phyloP scores from a whole-genome alignment of 2,888 invertebrate species.

The Cybosia mesomella region DNA sequence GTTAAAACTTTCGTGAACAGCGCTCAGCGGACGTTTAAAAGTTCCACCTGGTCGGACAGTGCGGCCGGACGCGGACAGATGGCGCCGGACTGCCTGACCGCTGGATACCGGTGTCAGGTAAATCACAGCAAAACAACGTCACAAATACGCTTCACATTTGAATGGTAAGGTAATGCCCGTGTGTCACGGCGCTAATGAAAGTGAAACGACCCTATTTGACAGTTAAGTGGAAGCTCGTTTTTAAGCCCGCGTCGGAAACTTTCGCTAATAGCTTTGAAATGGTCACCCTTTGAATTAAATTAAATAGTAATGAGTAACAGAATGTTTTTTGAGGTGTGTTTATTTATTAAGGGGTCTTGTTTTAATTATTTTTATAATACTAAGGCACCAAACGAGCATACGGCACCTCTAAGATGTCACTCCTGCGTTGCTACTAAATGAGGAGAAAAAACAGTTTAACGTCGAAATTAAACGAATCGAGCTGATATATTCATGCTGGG shows the following conservation, averaged over 20 bases:
- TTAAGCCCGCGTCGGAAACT: slow-evolving; percentile 37
- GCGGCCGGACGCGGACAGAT: slow-evolving; percentile 25
- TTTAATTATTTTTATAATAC: not conserved
- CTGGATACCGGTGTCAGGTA: slow-evolving; percentile 15
- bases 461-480: too few species aligned
- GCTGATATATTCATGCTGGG: too few species aligned
- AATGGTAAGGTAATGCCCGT: slow-evolving; percentile 43
- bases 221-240: slow-evolving; percentile 38
- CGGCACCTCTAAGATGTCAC: too few species aligned
- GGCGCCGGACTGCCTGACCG: slow-evolving; percentile 6
- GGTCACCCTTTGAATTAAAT: slow-evolving; percentile 34
- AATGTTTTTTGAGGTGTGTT: not conserved
- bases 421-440: not conserved
- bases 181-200: slow-evolving; percentile 41
- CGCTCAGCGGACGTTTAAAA: slow-evolving; percentile 45
- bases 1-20: slow-evolving; percentile 47
- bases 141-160: slow-evolving; percentile 38
- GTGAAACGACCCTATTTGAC: slow-evolving; percentile 34
- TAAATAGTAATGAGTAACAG: slow-evolving; percentile 19
- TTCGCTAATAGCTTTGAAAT: slow-evolving; percentile 43
- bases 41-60: slow-evolving; percentile 40
- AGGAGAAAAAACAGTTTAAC: not conserved
- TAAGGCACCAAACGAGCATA: not conserved
- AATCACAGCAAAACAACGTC: slow-evolving; percentile 36
- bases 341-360: not conserved